phyloP scores from a whole-genome alignment of 1,140 invertebrate species.

The Zaprionus gabonicus region DNA sequence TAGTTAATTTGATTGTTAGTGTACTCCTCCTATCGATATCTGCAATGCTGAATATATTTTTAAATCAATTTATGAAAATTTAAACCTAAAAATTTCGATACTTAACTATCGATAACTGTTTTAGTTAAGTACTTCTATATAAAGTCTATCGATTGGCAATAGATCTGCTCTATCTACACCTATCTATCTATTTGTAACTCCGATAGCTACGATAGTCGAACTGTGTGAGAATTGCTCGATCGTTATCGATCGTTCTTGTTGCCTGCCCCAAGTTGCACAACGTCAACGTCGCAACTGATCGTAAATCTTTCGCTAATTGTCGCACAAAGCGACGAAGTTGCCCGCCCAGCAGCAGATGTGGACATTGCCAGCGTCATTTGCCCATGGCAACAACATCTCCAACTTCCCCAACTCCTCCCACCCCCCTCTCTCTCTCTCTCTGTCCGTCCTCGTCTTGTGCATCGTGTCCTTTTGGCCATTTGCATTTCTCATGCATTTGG shows the following conservation, averaged over 20 bases:
- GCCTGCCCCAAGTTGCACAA: neutral
- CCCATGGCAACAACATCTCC: neutral
- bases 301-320: slow-evolving; percentile 76
- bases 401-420: neutral
- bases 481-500: slow-evolving; percentile 82
- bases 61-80: too few species aligned
- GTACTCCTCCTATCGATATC: too few species aligned
- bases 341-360: neutral
- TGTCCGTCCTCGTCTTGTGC: neutral
- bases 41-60: too few species aligned
- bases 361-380: neutral
- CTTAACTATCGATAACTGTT: too few species aligned
- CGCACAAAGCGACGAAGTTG: slow-evolving; percentile 8
- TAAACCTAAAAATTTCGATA: too few species aligned
- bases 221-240: neutral
- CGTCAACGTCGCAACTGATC: slow-evolving; percentile 27
- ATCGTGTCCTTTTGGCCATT: slow-evolving; percentile 71
- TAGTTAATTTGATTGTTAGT: too few species aligned
- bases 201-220: neutral
- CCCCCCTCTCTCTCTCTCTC: neutral
- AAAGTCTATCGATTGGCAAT: neutral
- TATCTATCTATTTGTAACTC: neutral
- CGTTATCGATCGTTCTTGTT: neutral
- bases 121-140: too few species aligned
- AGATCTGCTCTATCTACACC: neutral